Base-by-base conservation (phyloP, 2,888 invertebrate genomes). In the Cryptocheilus praepositus region DNA sequence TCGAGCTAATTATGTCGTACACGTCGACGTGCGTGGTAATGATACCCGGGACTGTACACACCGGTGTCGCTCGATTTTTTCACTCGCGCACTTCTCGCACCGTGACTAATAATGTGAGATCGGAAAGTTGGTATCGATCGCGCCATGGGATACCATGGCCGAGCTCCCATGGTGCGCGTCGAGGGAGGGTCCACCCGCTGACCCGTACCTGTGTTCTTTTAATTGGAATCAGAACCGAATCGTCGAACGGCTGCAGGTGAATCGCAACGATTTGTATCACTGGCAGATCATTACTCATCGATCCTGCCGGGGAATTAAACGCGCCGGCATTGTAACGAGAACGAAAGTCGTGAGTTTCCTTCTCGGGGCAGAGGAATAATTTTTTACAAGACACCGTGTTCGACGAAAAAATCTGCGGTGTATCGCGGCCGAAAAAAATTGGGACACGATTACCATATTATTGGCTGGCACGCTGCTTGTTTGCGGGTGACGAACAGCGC, bases 181-280 rank as follows among this genome's bases (percentile, higher is more conserved):
- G 55, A 57, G 46, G 68, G 69, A 73, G 54, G 70, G 74, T 81
- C 81, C 82, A 79, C 83, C 83, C 82, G 85, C 86, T 86, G 86
- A 85, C 80, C 84, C 70, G 77, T 82, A 81, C 80, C 83, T 81
- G 83, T 85, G 83, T 86, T 86, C 83, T 81, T 87, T 87, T 86
- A 87, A 88, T 88, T 88, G 88, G 86, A 82, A 83, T 79, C 83
- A 78, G 84, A 85, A 81, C 85, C 82, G 81, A 86, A 83, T 83
- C 77, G 77, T n/a, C 84, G 81, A 86, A 84, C 83, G 82, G 75
- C 81, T 81, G 84, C 86, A 83, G 86, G 86, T 86, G 86, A 86
- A 86, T 86, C 82, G 82, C 80, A 77, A 80, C 86, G 85, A 87
- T 87, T 87, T 86, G 83, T 87, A 86, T 86, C 85, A 84, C 83